A percentile compares a stretch with the other conserved stretches of the same genome.
Conservation (phyloP, 2,888 invertebrate species). For the Andrena camellia region DNA sequence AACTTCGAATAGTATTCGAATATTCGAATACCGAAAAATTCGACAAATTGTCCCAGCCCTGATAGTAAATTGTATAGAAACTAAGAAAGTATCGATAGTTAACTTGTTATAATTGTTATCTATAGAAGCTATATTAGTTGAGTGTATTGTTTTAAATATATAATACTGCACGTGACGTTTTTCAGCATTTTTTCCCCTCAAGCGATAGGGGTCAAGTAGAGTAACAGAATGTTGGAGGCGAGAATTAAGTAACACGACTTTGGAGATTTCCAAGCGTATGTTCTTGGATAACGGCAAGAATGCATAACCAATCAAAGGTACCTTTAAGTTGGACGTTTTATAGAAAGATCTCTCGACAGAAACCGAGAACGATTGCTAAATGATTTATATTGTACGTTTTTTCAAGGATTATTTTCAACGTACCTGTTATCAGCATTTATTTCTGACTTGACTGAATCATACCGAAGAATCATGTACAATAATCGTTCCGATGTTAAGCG, state of each 20-base stretch:
- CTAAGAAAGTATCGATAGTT: constrained; percentile 53
- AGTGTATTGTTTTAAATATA: constrained; percentile 54
- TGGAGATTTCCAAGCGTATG: constrained; percentile 66
- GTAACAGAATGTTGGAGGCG: constrained; percentile 77
- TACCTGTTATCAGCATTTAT: constrained; percentile 44
- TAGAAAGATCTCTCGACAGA: constrained; percentile 31
- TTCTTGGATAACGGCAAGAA: constrained; percentile 62
- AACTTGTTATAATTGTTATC: constrained; percentile 55
- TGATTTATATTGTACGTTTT: constrained; percentile 25
- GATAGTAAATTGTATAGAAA: constrained; percentile 57
- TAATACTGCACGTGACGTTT: constrained; percentile 79
- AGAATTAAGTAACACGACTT: constrained; percentile 75
- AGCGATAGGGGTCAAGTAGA: constrained; percentile 74
- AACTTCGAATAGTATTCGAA: too few relatives aligned
- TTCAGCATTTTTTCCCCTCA: constrained; percentile 84
- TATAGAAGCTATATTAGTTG: constrained; percentile 63
- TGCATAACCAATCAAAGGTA: constrained; percentile 51
- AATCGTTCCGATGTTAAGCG: constrained; percentile 20
- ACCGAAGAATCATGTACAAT: constrained; percentile 33
- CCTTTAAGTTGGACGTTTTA: constrained; percentile 35
- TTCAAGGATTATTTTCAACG: constrained; percentile 33
- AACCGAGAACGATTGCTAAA: constrained; percentile 31
- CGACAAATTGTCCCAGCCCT: too few relatives aligned
- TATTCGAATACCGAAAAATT: too few relatives aligned
- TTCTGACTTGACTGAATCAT: constrained; percentile 34